Conservation (phyloP, 2,113 vertebrate species). For the Otus sunia region DNA sequence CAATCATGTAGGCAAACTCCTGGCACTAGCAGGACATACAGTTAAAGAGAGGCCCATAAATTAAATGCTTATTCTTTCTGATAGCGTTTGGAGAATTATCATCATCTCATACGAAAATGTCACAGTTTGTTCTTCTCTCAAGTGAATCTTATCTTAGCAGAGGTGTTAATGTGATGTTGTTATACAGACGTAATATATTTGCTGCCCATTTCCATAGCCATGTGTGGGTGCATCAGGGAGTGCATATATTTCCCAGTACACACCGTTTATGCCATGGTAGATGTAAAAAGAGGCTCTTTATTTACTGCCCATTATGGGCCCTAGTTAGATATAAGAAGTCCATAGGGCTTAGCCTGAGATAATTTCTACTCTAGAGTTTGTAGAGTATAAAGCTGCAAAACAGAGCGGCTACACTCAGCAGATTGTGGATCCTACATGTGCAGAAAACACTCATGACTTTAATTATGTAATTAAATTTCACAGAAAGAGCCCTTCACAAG, state of each 20-base stretch:
- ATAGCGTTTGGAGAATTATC: background rate
- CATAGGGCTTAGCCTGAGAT: background rate
- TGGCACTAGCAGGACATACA: background rate
- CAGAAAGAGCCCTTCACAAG: background rate
- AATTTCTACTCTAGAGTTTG: background rate
- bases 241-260: background rate
- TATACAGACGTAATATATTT: background rate
- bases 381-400: background rate
- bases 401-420: background rate
- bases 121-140: background rate
- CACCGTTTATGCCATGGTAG: background rate
- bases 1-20: background rate
- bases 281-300: background rate
- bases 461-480: background rate
- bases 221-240: background rate
- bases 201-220: background rate
- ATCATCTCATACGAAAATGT: background rate
- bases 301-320: background rate
- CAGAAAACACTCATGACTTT: background rate
- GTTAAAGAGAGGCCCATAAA: background rate
- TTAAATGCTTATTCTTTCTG: background rate
- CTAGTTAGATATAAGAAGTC: background rate
- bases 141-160: background rate
- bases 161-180: background rate
- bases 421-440: background rate